A percentile compares a stretch with the other conserved stretches of the same genome.
Evolutionary conservation across 2,113 vertebrate species (phyloP).

Genomic region (Daphoenositta chrysoptera): DNA sequence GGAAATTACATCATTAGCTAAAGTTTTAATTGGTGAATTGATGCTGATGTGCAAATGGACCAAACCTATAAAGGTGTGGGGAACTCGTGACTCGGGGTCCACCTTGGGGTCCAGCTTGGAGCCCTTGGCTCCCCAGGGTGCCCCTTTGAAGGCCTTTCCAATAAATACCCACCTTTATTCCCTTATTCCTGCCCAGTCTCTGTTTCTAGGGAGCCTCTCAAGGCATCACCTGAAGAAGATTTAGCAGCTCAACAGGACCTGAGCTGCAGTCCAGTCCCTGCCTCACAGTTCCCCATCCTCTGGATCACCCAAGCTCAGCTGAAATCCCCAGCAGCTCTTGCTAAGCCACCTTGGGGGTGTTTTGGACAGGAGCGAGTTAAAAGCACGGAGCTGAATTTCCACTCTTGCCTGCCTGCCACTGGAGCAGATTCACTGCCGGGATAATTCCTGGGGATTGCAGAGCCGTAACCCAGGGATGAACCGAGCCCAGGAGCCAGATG

Average conservation of each 20-base stretch:
- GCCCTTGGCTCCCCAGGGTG: no score
- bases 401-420: neutral
- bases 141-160: no score
- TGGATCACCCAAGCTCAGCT: neutral
- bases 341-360: neutral
- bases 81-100: no score
- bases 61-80: no score
- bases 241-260: neutral
- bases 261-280: neutral
- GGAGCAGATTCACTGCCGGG: conserved; percentile 15
- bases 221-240: no score
- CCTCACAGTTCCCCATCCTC: neutral
- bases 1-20: no score
- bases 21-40: no score
- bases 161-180: no score
- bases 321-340: neutral
- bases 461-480: conserved; percentile 49
- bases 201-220: no score
- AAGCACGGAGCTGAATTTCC: neutral
- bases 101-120: no score
- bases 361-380: neutral
- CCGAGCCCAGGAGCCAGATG: neutral
- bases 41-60: no score
- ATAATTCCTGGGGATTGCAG: conserved; percentile 19
- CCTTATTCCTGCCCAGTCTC: no score